Percentiles rank a stretch among this genome's conserved stretches.
Evolutionary conservation across 2,113 vertebrate genomes (phyloP).

Genomic region (Amphiprion percula): DNA sequence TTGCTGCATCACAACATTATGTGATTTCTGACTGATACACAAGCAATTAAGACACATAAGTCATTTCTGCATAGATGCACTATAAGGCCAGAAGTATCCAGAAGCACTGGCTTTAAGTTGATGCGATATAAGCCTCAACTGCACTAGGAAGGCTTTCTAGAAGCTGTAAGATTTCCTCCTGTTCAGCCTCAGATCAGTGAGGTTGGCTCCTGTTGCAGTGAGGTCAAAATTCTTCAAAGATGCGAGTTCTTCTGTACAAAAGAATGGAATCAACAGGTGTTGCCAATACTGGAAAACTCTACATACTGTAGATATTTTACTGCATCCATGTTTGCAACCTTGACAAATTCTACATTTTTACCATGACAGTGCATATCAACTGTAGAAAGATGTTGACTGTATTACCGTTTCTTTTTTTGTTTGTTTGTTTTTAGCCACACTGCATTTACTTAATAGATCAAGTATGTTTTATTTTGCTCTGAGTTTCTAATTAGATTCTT

Average conservation of each 20-base stretch:
- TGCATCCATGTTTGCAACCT: too few relatives aligned
- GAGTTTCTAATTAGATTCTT: too few relatives aligned
- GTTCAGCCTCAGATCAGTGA: slow-evolving; percentile 14
- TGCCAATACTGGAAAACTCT: too few relatives aligned
- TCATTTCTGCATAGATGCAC: not conserved
- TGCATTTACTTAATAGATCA: too few relatives aligned
- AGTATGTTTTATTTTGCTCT: too few relatives aligned
- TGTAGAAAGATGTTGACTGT: too few relatives aligned
- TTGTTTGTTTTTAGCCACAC: too few relatives aligned
- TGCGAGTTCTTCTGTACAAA: not conserved
- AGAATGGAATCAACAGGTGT: too few relatives aligned
- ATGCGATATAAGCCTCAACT: not conserved
- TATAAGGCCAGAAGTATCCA: not conserved
- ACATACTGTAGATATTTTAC: too few relatives aligned
- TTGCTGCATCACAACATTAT: slow-evolving; percentile 15
- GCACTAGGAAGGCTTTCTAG: not conserved
- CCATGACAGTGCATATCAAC: too few relatives aligned
- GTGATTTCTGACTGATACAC: not conserved
- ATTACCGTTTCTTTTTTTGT: too few relatives aligned
- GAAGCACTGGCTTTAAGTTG: not conserved
- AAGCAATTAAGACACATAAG: not conserved
- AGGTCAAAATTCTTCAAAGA: not conserved
- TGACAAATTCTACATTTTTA: too few relatives aligned
- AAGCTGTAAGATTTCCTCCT: slow-evolving; percentile 13
- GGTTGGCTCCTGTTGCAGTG: not conserved